These are phyloP conservation scores for Pygocentrus nattereri DNA, from an alignment of 2,797 vertebrate genomes.

Conservation along the genomic window DNA sequence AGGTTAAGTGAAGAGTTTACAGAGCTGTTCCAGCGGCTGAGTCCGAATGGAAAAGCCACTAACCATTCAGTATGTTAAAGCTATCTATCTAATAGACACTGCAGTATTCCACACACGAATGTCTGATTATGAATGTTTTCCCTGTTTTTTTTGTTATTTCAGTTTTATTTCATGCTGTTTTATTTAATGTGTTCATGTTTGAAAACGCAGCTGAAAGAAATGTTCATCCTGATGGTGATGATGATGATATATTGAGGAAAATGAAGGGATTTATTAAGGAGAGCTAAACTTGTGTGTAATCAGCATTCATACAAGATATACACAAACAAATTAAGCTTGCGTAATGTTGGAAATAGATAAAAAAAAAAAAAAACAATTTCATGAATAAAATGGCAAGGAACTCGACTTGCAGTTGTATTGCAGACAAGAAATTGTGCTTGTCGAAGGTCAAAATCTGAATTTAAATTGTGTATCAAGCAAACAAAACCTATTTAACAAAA, in stretches of 20 bases:
- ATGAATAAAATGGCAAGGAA: background rate
- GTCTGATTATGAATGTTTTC: background rate
- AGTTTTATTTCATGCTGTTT: background rate
- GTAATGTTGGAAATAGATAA: too few species aligned
- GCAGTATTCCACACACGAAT: background rate
- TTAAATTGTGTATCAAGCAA: background rate
- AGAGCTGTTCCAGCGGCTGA: background rate
- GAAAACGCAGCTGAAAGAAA: background rate
- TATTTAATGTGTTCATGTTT: background rate
- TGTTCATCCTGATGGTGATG: too few species aligned
- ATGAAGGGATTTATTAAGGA: background rate
- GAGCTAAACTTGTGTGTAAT: background rate
- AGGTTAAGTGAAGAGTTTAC: background rate
- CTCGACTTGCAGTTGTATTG: background rate
- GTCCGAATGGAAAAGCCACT: conserved; percentile 19
- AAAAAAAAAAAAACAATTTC: too few species aligned
- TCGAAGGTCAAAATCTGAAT: background rate
- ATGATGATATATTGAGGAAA: background rate
- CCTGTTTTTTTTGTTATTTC: background rate
- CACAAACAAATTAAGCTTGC: too few species aligned
- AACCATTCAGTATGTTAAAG: conserved; percentile 33
- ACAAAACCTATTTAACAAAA: background rate
- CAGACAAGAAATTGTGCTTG: too few species aligned
- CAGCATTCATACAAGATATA: too few species aligned
- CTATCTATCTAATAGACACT: conserved; percentile 33